Evolutionary conservation across 2,113 vertebrate species (phyloP).

Genomic region (cattle (Bos taurus)): ARS-UCD2.0 NC_037344.1:1011501-1012000

Average conservation of each 20-base stretch:
- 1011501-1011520: background rate
- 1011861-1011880: background rate
- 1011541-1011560: background rate
- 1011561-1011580: background rate
- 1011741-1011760: background rate
- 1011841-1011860: background rate
- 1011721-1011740: background rate
- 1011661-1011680: background rate
- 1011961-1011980: background rate
- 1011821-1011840: background rate
- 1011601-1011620: background rate
- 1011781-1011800: background rate
- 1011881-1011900: background rate
- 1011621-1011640: background rate
- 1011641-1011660: background rate
- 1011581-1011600: background rate
- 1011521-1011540: background rate
- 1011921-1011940: background rate
- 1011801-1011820: background rate
- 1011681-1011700: background rate
- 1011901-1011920: background rate
- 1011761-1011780: background rate
- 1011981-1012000: background rate
- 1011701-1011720: background rate
- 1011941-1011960: background rate